Base-by-base conservation (phyloP, 1,140 invertebrate species). In the Pseudomyrmex sp. region DNA sequence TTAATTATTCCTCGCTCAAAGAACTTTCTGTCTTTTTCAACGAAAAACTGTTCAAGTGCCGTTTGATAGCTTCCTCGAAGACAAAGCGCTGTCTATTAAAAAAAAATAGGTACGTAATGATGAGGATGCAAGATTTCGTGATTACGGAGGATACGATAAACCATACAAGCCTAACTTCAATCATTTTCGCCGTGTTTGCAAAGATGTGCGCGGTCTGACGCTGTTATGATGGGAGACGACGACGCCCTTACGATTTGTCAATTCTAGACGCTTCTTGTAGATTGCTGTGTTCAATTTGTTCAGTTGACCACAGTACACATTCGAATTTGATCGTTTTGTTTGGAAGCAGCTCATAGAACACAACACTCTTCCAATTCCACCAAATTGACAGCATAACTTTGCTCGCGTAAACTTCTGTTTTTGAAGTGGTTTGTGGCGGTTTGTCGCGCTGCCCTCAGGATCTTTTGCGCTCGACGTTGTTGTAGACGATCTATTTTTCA, bases 281-380 rank as follows among this genome's bases (percentile, higher is more conserved):
- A 82, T 35, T 26, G 26, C 68, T 82, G 0, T 5, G 13, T 82
- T 72, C 54, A 82, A 72, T 69, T 66, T 72, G 2, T 20, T 2
- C 13, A 70, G 20, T 13, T 80, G 63, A 0, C 7, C 5, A 70
- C 66, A 80, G 65, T 59, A 80, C 1, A 74, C 23, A 74, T 74
- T 10, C 2, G 50, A 83, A 83, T 18, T 83, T 89, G 1, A 92
- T 88, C 18, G 91, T 91, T 86, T 61, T 68, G 61, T 88, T 84
- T 20, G 83, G 82, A 52, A 92, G 74, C 72, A 85, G 85, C 58
- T 92, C 87, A 59, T 79, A 82, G 50, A 86, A 83, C 18, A 91
- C 46, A 23, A 87, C 59, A 58, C 59, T 66, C 23, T 87, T 82
- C 54, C 48, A 85, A 68, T 89, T 82, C 75, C 35, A 82, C 63